Conservation (phyloP, 1,140 invertebrate species). For the Papilio helenus region DNA sequence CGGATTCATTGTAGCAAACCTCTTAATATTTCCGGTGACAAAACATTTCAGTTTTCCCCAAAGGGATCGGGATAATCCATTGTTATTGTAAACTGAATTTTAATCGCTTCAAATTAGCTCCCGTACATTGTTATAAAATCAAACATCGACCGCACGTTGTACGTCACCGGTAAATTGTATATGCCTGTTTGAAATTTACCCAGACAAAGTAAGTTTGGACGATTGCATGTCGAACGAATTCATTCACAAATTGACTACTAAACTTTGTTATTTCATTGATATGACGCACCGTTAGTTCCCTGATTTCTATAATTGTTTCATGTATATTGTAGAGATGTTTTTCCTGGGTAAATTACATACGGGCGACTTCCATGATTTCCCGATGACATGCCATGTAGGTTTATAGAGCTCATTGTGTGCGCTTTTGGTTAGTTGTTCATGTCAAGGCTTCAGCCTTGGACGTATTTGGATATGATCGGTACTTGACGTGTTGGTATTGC, state of each 20-base stretch:
- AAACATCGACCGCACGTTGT: constrained; percentile 1
- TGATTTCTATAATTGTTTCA: too few species aligned
- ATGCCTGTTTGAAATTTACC: background rate
- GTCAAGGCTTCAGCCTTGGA: constrained; percentile 59
- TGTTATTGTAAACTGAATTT: constrained; percentile 16
- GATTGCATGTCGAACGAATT: background rate
- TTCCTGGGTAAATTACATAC: background rate
- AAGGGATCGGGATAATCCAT: background rate
- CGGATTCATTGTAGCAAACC: background rate
- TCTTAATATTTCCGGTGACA: background rate
- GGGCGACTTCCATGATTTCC: background rate
- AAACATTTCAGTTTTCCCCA: background rate
- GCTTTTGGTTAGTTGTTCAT: constrained; percentile 52
- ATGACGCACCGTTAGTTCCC: too few species aligned
- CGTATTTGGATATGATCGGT: constrained; percentile 47
- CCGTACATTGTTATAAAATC: constrained; percentile 10
- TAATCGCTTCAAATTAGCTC: background rate
- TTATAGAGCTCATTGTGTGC: constrained; percentile 44
- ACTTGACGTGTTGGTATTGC: constrained; percentile 24
- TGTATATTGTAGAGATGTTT: too few species aligned
- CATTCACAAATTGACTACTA: background rate
- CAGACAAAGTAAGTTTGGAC: background rate
- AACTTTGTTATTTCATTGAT: too few species aligned
- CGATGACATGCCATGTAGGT: constrained; percentile 37
- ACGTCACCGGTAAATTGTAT: background rate